These are phyloP conservation scores for Melanotaenia parkinsoni DNA, from an alignment of 2,797 vertebrate genomes.

Conservation along the genomic window DNA sequence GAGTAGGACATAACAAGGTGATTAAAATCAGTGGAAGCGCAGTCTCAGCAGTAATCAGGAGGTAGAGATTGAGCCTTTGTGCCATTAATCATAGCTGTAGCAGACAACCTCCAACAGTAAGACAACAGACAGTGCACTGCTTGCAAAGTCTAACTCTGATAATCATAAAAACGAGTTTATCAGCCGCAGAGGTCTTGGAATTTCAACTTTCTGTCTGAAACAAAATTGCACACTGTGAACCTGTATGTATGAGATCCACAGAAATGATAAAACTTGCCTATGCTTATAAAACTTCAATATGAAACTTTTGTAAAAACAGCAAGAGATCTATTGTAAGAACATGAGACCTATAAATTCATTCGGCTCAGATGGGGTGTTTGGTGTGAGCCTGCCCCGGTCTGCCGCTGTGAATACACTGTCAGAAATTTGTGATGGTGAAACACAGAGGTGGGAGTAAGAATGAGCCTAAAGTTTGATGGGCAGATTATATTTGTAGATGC, in stretches of 20 bases:
- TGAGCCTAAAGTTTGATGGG: not conserved
- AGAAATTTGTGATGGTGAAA: not conserved
- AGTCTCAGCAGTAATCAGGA: not conserved
- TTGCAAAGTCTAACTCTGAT: not conserved
- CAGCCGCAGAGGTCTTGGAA: not conserved
- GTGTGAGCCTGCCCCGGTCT: not conserved
- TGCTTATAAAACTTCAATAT: not conserved
- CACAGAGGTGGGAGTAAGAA: not conserved
- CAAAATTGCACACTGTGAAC: not conserved
- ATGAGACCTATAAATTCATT: not conserved
- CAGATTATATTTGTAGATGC: not conserved
- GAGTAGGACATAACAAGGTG: not conserved
- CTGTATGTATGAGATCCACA: not conserved
- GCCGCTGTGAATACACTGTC: not conserved
- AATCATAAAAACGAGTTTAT: not conserved
- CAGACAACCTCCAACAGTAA: not conserved
- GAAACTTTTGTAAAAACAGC: not conserved
- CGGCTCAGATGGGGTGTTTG: not conserved
- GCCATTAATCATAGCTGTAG: not conserved
- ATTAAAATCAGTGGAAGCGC: not conserved
- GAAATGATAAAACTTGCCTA: not conserved
- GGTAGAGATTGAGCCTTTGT: not conserved
- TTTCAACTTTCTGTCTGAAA: not conserved
- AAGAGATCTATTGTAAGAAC: not conserved
- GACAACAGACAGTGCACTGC: not conserved